These are phyloP conservation scores for Eutrigla gurnardus DNA, from an alignment of 2,797 vertebrate species.

Conservation along the genomic window DNA sequence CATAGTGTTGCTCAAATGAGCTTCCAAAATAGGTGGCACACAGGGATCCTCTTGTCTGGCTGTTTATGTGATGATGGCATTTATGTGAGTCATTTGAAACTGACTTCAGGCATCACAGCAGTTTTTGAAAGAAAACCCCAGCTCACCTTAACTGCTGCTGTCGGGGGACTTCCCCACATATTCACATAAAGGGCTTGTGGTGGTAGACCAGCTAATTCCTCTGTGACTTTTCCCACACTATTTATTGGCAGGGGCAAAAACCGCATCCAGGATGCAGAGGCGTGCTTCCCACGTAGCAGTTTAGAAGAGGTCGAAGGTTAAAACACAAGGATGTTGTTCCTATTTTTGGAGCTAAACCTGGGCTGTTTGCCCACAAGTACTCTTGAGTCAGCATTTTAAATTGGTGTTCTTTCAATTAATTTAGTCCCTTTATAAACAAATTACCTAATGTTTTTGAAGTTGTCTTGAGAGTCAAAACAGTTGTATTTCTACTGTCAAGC, in stretches of 20 bases:
- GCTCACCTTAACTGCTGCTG: not conserved
- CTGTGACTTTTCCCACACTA: conserved; percentile 37
- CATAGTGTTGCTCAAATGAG: not conserved
- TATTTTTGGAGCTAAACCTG: conserved; percentile 24
- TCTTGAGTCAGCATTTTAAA: conserved; percentile 9
- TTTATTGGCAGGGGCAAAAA: conserved; percentile 41
- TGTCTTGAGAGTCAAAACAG: not conserved
- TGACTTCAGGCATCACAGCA: not conserved
- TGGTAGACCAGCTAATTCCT: conserved; percentile 33
- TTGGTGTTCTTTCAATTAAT: not conserved
- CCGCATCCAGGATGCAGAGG: conserved; percentile 53
- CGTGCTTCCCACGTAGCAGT: conserved; percentile 42
- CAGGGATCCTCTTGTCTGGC: not conserved
- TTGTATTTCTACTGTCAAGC: not conserved
- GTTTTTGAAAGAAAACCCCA: not conserved
- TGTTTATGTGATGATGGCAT: not conserved
- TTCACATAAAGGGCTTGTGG: conserved; percentile 11
- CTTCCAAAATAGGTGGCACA: not conserved
- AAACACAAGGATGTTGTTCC: conserved; percentile 29
- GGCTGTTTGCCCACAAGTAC: not conserved
- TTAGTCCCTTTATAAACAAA: not conserved
- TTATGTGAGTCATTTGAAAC: not conserved
- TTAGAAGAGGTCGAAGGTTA: conserved; percentile 53
- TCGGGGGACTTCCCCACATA: not conserved
- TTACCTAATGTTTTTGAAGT: not conserved